phyloP scores from a whole-genome alignment of 1,140 invertebrate genomes.

The Drosophila kepulauana region DNA sequence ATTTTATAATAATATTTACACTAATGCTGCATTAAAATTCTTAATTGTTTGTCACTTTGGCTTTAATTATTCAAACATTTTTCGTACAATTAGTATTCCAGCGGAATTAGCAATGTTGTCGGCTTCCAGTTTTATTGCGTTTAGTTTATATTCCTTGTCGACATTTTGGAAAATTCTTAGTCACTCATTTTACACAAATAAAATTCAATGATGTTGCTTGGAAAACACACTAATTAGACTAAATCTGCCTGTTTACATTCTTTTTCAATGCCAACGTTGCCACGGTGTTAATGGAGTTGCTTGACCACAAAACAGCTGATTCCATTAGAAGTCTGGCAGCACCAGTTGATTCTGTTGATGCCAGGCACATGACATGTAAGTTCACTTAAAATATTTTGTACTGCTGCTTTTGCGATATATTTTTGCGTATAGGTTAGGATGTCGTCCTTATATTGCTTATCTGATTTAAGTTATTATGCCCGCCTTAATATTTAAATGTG shows the following conservation, averaged over 20 bases:
- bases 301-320: conserved; percentile 31
- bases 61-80: conserved; percentile 24
- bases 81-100: conserved; percentile 18
- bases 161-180: conserved; percentile 17
- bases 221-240: conserved; percentile 16
- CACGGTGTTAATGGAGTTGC: conserved; percentile 3
- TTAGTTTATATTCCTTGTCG: neutral
- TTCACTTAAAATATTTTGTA: too few relatives aligned
- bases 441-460: too few relatives aligned
- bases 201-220: conserved; percentile 1
- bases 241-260: conserved; percentile 44
- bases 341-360: neutral
- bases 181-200: conserved; percentile 1
- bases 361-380: too few relatives aligned
- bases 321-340: conserved; percentile 1
- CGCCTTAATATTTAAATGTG: neutral
- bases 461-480: too few relatives aligned
- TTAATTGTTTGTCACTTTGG: neutral
- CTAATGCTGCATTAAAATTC: neutral
- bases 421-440: too few relatives aligned
- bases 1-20: neutral
- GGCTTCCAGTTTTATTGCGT: neutral
- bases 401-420: too few relatives aligned
- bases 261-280: conserved; percentile 29
- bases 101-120: conserved; percentile 7